phyloP scores from a whole-genome alignment of 2,797 vertebrate genomes.

The Limosa lapponica region DNA sequence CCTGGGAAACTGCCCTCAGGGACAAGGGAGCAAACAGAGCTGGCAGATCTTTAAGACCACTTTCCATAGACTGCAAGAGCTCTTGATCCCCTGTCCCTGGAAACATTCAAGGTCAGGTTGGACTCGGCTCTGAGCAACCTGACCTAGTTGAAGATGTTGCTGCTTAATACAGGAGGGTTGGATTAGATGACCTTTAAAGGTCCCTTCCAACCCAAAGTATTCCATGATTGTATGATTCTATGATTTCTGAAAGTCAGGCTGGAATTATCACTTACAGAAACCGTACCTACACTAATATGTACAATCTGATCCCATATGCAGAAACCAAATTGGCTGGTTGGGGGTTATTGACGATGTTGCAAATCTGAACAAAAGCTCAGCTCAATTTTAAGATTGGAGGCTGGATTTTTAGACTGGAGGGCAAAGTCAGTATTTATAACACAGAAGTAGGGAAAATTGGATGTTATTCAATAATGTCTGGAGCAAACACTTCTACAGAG shows the following conservation, averaged over 20 bases:
- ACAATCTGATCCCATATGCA: neutral
- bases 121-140: neutral
- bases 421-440: neutral
- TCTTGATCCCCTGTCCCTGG: neutral
- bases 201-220: neutral
- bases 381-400: neutral
- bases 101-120: neutral
- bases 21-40: neutral
- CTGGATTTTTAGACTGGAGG: neutral
- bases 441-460: neutral
- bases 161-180: neutral
- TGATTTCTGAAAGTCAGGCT: neutral
- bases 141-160: neutral
- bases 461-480: neutral
- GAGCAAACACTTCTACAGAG: neutral
- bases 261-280: neutral
- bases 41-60: neutral
- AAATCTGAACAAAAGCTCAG: neutral
- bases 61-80: neutral
- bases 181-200: neutral
- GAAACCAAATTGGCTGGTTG: neutral
- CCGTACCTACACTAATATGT: neutral
- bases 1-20: neutral
- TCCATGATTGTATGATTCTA: neutral
- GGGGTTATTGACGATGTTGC: neutral